Evolutionary conservation across 2,888 invertebrate species (phyloP), one percentile per base, ranked within the genome.

Genomic region (Macaria liturata): DNA sequence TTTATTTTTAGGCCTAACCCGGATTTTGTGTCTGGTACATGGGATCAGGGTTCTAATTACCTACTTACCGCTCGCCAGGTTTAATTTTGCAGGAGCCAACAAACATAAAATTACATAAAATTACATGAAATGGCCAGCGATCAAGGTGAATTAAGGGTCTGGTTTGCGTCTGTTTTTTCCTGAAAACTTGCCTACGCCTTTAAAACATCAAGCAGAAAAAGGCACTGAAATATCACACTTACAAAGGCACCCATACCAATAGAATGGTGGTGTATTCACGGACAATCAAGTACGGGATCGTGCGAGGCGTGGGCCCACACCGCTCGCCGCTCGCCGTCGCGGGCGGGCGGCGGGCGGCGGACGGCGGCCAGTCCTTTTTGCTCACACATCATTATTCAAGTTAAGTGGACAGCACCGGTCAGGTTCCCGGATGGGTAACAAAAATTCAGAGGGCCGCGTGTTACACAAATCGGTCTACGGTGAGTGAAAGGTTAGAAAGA

Each of bases 311-410:
- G 81, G 80, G 77, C 79, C 81, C 84, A 78, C 76, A 78, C 78
- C 75, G 68, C 59, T 20, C 20, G 20, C 78, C 75, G 68, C 59
- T 20, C 20, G 20, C 20, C 20, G 20, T 1, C 20, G 20, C 20
- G 20, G 20, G 20, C 20, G 20, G 20, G 20, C 20, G 20, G 20
- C 20, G 20, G 20, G 2, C 20, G 20, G 20, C 20, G 20, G 20
- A 20, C 20, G 20, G 20, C 62, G 46, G n/a, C 9, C 54, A 46
- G 78, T 76, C 83, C 83, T 76, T 82, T 83, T 78, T 71, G 76
- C 78, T 78, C 84, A 74, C 84, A 86, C 86, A 84, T 88, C 88
- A 88, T 89, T 89, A 89, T 86, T 88, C 88, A 88, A 83, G 83
- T 82, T 86, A 88, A 88, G 85, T 87, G 87, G 88, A 86, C 84